These are phyloP conservation scores for Scelioninae gen. 1 DNA, from an alignment of 2,888 invertebrate genomes.

Conservation along the genomic window DNA sequence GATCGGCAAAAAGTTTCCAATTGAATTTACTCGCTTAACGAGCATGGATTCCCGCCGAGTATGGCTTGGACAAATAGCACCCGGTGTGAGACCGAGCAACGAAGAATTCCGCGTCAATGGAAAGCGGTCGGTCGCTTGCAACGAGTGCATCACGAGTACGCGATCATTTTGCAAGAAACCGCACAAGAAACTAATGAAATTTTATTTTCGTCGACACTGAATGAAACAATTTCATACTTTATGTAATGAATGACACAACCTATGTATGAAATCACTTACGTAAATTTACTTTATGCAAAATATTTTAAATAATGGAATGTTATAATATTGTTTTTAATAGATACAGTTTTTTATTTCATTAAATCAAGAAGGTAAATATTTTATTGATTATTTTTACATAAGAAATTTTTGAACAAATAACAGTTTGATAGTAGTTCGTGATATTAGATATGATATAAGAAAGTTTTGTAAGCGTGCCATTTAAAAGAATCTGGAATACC, in stretches of 20 bases:
- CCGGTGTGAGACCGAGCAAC: conserved; percentile 61
- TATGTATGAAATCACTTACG: conserved; percentile 31
- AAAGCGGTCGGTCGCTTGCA: conserved; percentile 53
- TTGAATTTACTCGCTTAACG: conserved; percentile 71
- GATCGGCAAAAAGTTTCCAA: conserved; percentile 76
- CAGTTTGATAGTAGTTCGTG: too few species aligned
- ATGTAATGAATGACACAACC: conserved; percentile 29
- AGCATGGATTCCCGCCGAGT: conserved; percentile 68
- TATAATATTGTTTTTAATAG: background rate
- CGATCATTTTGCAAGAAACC: conserved; percentile 49
- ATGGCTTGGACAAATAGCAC: conserved; percentile 67
- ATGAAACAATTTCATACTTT: conserved; percentile 33
- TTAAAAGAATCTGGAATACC: background rate
- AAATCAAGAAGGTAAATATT: too few species aligned
- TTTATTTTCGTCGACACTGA: conserved; percentile 48
- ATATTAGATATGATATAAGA: background rate
- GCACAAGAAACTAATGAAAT: conserved; percentile 58
- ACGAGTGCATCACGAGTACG: conserved; percentile 28
- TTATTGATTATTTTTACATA: too few species aligned
- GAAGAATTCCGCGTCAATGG: conserved; percentile 63
- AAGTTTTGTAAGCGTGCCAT: background rate
- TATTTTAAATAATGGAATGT: background rate
- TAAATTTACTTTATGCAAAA: conserved; percentile 1
- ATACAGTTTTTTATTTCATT: too few species aligned
- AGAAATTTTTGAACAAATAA: too few species aligned